A percentile compares a stretch with the other conserved stretches of the same genome.
These are phyloP conservation scores for Diogma glabrata DNA, from an alignment of 2,888 invertebrate genomes.

Conservation along the genomic window DNA sequence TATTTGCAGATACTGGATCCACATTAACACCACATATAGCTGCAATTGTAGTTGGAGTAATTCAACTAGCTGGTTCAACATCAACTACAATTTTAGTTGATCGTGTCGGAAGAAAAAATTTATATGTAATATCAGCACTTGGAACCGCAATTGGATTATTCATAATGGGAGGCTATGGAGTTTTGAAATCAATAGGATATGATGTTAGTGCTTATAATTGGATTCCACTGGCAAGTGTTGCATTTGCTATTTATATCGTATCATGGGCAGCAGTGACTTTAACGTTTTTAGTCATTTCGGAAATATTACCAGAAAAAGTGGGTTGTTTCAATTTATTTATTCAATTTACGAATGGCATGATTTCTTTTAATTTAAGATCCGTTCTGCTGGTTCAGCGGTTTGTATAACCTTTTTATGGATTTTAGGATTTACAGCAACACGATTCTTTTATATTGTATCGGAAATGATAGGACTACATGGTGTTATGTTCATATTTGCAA, in stretches of 20 bases:
- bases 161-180: conserved; percentile 7
- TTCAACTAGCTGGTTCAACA: conserved; percentile 32
- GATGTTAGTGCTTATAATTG: conserved; percentile 9
- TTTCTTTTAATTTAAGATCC: neutral
- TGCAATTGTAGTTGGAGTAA: conserved; percentile 31
- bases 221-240: conserved; percentile 14
- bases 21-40: conserved; percentile 27
- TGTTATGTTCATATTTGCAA: conserved; percentile 28
- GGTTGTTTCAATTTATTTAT: neutral
- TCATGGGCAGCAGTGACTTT: conserved; percentile 15
- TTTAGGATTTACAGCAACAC: conserved; percentile 16
- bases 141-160: conserved; percentile 11
- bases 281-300: conserved; percentile 15
- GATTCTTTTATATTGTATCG: conserved; percentile 24
- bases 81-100: conserved; percentile 31
- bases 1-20: conserved; percentile 32
- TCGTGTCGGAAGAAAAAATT: conserved; percentile 29
- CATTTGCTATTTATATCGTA: conserved; percentile 15
- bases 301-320: conserved; percentile 17
- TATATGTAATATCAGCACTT: conserved; percentile 10
- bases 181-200: conserved; percentile 5
- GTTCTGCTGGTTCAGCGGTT: neutral
- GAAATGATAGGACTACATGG: conserved; percentile 28
- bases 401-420: conserved; percentile 21
- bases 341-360: too few relatives aligned